Evolutionary conservation across 2,797 vertebrate species (phyloP).

Genomic region (Pseudochromis fuscus): DNA sequence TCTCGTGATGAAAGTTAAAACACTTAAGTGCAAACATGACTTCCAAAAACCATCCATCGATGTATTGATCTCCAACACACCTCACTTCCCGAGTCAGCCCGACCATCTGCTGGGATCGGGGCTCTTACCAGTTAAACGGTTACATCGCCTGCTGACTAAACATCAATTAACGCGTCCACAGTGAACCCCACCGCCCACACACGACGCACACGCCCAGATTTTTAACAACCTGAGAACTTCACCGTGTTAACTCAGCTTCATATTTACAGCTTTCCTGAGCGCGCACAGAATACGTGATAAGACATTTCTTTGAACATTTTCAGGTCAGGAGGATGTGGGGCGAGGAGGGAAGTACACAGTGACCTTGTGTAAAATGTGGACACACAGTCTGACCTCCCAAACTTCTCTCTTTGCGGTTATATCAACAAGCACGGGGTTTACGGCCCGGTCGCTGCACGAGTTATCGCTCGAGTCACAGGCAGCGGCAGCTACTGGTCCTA

Average conservation of each 20-base stretch:
- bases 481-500: constrained; percentile 53
- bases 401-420: constrained; percentile 61
- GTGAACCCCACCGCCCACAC: constrained; percentile 4
- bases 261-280: neutral
- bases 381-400: constrained; percentile 54
- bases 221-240: neutral
- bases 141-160: constrained; percentile 51
- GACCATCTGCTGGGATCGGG: constrained; percentile 38
- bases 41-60: constrained; percentile 75
- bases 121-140: constrained; percentile 71
- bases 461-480: constrained; percentile 50
- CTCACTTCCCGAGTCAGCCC: constrained; percentile 46
- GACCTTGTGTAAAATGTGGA: constrained; percentile 48
- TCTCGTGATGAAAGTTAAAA: constrained; percentile 65
- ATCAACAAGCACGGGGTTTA: constrained; percentile 73
- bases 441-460: constrained; percentile 40
- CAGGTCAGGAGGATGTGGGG: constrained; percentile 19
- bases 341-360: constrained; percentile 41
- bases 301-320: constrained; percentile 38
- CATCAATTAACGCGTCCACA: constrained; percentile 51
- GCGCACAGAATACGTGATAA: constrained; percentile 26
- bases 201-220: neutral
- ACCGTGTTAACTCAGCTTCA: neutral
- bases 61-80: constrained; percentile 57
- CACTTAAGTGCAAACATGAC: constrained; percentile 67